Percentiles rank a stretch among this genome's conserved stretches.
phyloP scores from a whole-genome alignment of 2,888 invertebrate species.

The Nematopogon swammerdamellus region DNA sequence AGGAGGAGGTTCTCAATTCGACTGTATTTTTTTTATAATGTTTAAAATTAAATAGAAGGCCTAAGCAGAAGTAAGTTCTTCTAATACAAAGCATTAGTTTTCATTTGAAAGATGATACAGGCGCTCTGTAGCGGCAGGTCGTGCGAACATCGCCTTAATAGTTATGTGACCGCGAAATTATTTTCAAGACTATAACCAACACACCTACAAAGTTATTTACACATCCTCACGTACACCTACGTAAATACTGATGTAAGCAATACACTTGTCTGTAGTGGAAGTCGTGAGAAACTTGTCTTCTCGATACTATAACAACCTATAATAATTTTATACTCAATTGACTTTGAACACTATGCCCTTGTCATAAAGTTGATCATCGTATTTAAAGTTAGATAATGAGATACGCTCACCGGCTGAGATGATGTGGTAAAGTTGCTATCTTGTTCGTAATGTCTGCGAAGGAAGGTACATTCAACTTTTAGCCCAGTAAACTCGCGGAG shows the following conservation, averaged over 20 bases:
- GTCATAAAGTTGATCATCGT: not conserved
- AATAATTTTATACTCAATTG: conserved; percentile 11
- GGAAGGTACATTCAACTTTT: conserved; percentile 58
- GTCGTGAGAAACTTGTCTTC: conserved; percentile 47
- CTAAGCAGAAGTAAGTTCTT: too few species aligned
- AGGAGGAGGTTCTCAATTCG: too few species aligned
- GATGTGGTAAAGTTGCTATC: conserved; percentile 54
- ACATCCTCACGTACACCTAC: conserved; percentile 42
- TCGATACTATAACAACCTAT: conserved; percentile 18
- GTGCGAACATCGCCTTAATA: conserved; percentile 42
- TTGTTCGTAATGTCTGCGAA: conserved; percentile 58
- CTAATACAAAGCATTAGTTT: not conserved
- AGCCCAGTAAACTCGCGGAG: conserved; percentile 56
- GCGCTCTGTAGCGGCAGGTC: conserved; percentile 21
- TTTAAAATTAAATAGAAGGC: too few species aligned
- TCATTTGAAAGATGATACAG: not conserved
- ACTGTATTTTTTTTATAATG: too few species aligned
- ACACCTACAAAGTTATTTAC: conserved; percentile 21
- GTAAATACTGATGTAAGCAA: conserved; percentile 22
- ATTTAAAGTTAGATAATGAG: too few species aligned
- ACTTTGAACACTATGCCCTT: conserved; percentile 24
- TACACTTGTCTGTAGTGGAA: conserved; percentile 24
- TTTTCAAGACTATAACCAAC: conserved; percentile 53
- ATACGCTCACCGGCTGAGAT: too few species aligned
- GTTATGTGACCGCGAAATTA: conserved; percentile 56